These are phyloP conservation scores for Amblyornis subalaris DNA, from an alignment of 2,113 vertebrate species.

Conservation along the genomic window DNA sequence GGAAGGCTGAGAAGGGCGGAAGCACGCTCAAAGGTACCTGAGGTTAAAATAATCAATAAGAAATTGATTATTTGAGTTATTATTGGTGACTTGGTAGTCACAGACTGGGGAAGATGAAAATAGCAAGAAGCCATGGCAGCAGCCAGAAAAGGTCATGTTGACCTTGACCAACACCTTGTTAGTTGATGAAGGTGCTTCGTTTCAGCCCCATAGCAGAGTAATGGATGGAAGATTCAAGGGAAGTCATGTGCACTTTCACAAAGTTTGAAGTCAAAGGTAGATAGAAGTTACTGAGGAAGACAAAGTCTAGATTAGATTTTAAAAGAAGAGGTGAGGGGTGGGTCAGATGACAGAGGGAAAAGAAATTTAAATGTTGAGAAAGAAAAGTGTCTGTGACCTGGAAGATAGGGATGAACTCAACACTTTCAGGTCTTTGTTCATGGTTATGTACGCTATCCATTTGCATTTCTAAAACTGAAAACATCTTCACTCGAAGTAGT, in stretches of 20 bases:
- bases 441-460: neutral
- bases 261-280: neutral
- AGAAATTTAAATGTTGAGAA: neutral
- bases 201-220: neutral
- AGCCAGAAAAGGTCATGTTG: neutral
- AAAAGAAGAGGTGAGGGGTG: neutral
- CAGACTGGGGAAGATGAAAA: neutral
- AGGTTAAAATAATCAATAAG: constrained; percentile 15
- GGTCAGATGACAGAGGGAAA: neutral
- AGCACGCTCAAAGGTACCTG: neutral
- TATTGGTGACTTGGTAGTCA: neutral
- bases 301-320: neutral
- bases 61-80: constrained; percentile 37
- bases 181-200: neutral
- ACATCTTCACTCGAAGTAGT: neutral
- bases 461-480: neutral
- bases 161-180: neutral
- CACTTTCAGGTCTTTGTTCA: neutral
- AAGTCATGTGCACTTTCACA: neutral
- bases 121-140: neutral
- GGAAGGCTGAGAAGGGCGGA: neutral
- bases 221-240: neutral
- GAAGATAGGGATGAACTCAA: neutral
- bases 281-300: neutral
- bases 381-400: neutral